Percentiles rank a stretch among this genome's conserved stretches.
These are phyloP conservation scores for Elaphurus davidianus DNA, from an alignment of 2,113 vertebrate species.

Conservation along the genomic window DNA sequence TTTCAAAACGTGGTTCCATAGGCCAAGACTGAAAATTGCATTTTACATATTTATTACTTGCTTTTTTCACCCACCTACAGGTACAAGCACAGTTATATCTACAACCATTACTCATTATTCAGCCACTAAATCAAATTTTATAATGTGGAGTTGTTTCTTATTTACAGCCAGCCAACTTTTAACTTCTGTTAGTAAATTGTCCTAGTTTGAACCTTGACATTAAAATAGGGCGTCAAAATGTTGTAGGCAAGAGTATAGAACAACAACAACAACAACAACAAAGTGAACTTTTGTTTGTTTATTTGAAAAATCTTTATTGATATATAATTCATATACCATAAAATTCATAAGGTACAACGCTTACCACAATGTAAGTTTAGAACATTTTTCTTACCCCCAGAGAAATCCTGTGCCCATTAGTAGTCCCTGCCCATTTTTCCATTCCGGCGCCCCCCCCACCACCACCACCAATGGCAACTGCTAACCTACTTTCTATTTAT, in stretches of 20 bases:
- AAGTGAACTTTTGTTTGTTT: neutral
- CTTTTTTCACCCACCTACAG: neutral
- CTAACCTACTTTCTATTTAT: neutral
- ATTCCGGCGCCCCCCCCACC: neutral
- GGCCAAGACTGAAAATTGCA: neutral
- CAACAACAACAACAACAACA: neutral
- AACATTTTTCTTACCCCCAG: neutral
- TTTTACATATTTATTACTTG: neutral
- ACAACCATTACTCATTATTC: neutral
- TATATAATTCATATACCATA: neutral
- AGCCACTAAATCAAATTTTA: neutral
- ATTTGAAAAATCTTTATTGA: neutral
- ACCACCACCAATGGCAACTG: neutral
- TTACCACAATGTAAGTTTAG: neutral
- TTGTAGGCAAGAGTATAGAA: neutral
- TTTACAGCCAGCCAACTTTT: neutral
- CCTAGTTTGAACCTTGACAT: neutral
- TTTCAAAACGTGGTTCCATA: neutral
- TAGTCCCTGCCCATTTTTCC: neutral
- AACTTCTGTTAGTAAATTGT: neutral
- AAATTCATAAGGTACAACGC: neutral
- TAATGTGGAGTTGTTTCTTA: neutral
- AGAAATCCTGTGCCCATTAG: neutral
- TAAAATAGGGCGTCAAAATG: neutral
- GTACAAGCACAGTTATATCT: neutral